A percentile compares a stretch with the other conserved stretches of the same genome.
Conservation (phyloP, 1,140 invertebrate genomes). For the Calephelis virginiensis region DNA sequence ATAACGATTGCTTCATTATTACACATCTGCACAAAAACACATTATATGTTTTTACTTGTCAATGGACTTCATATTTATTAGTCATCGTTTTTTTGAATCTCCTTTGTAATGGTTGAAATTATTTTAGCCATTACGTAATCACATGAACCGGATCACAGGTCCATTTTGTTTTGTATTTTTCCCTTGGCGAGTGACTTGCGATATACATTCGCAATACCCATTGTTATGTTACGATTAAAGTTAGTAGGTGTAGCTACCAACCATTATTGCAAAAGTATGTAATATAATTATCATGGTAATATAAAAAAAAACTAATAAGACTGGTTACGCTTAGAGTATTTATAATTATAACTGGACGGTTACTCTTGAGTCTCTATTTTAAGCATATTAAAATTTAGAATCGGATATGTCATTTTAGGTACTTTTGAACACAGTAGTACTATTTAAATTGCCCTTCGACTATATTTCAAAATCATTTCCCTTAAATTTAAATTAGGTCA, state of each 20-base stretch:
- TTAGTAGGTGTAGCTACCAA: neutral
- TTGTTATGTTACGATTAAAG: neutral
- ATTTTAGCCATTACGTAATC: conserved; percentile 12
- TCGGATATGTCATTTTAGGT: no score
- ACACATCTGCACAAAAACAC: neutral
- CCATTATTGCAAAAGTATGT: no score
- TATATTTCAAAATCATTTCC: no score
- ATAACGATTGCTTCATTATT: conserved; percentile 11
- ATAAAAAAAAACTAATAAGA: no score
- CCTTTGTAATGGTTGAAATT: conserved; percentile 3
- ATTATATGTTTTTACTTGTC: conserved; percentile 1
- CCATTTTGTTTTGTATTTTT: conserved; percentile 11
- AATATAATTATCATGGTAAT: no score
- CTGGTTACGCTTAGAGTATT: no score
- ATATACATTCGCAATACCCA: conserved; percentile 1
- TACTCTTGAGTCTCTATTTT: no score
- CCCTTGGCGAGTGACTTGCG: neutral
- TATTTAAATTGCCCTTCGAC: no score
- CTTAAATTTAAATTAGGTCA: no score
- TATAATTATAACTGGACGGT: no score
- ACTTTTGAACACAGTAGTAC: no score
- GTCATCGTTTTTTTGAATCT: conserved; percentile 11
- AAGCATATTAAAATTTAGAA: no score
- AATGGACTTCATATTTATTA: conserved; percentile 14
- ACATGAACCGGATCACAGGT: conserved; percentile 1